These are phyloP conservation scores for Orchestia grillus DNA, from an alignment of 1,140 invertebrate genomes.

Conservation along the genomic window DNA sequence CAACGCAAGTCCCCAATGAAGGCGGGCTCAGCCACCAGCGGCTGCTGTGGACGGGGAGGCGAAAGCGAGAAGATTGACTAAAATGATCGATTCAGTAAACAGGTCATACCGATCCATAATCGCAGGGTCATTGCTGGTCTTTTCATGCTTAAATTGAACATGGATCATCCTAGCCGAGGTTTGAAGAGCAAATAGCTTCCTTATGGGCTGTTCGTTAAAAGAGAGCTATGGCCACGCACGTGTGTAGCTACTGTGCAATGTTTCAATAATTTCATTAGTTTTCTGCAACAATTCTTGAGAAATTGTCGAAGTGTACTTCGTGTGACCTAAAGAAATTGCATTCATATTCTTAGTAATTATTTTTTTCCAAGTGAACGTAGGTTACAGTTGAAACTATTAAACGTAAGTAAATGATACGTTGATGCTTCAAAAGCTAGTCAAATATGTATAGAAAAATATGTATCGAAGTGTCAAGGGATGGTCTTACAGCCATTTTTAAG, in stretches of 20 bases:
- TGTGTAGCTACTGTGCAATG: neutral
- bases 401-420: neutral
- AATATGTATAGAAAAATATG: too few relatives aligned
- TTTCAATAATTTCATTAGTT: neutral
- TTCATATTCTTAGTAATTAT: neutral
- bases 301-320: neutral
- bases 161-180: conserved; percentile 49
- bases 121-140: conserved; percentile 53
- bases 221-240: neutral
- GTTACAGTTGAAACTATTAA: neutral
- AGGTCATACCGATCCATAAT: conserved; percentile 55
- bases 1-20: neutral
- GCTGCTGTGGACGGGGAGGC: neutral
- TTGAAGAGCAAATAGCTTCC: conserved; percentile 50
- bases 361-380: neutral
- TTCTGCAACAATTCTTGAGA: neutral
- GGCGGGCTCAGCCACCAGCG: neutral
- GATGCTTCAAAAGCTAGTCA: neutral
- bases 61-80: conserved; percentile 16
- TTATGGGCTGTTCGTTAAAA: conserved; percentile 16
- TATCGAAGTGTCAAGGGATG: too few relatives aligned
- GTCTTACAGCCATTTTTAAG: too few relatives aligned
- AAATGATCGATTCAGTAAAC: conserved; percentile 51
- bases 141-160: conserved; percentile 57
- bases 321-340: neutral